These are phyloP conservation scores for Columba livia DNA, from an alignment of 2,113 vertebrate genomes.

Conservation along the genomic window DNA sequence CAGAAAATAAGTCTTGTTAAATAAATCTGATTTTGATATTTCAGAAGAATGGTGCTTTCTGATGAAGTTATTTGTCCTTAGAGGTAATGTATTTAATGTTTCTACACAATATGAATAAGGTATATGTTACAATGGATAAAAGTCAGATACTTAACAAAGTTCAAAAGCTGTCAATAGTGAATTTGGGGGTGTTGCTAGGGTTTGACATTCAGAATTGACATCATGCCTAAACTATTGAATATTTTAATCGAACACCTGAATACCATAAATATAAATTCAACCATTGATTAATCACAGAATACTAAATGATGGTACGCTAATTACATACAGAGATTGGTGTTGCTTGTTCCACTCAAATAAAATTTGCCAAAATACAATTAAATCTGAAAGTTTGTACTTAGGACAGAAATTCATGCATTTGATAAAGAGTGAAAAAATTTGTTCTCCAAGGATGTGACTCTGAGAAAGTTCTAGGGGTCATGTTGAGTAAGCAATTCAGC, in stretches of 20 bases:
- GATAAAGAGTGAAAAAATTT: neutral
- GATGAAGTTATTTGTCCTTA: neutral
- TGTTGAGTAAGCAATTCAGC: neutral
- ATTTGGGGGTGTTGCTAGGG: neutral
- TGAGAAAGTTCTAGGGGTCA: neutral
- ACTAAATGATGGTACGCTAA: neutral
- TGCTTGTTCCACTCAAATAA: neutral
- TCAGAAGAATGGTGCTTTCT: neutral
- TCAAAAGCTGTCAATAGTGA: neutral
- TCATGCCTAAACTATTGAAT: neutral
- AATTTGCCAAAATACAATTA: neutral
- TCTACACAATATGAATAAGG: neutral
- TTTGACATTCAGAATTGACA: neutral
- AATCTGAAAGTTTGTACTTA: neutral
- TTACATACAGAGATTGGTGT: neutral
- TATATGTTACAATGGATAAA: neutral
- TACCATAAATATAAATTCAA: neutral
- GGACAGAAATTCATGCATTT: neutral
- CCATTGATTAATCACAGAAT: neutral
- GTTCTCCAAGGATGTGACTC: neutral
- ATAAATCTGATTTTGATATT: neutral
- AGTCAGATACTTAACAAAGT: neutral
- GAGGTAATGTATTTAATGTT: neutral
- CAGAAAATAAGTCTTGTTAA: neutral
- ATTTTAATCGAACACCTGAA: neutral